phyloP scores from a whole-genome alignment of 1,140 invertebrate species.

The honey bee (Apis mellifera) region DNA sequence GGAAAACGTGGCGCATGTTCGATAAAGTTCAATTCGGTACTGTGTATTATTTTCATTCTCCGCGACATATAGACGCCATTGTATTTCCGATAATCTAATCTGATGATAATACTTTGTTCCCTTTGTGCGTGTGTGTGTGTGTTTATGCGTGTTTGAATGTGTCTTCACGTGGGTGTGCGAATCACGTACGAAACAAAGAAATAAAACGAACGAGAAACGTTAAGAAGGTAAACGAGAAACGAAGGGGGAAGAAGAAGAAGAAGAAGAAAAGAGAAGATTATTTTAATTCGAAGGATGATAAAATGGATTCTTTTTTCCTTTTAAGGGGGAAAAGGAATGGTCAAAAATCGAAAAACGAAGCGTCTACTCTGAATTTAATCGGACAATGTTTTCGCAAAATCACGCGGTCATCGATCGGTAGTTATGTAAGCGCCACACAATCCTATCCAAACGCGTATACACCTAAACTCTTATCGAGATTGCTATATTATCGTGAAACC shows the following conservation, averaged over 20 bases:
- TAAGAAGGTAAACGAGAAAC: too few species aligned
- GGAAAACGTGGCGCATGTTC: not conserved
- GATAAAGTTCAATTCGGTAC: conserved; percentile 12
- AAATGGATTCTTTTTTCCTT: not conserved
- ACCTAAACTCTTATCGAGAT: conserved; percentile 1
- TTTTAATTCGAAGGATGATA: not conserved
- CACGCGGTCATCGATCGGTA: conserved; percentile 16
- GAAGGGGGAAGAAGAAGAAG: not conserved
- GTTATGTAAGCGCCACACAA: conserved; percentile 18
- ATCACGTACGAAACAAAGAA: conserved; percentile 5
- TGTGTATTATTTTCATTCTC: conserved; percentile 45
- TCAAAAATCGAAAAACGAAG: too few species aligned
- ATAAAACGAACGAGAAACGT: not conserved
- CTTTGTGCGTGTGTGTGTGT: not conserved
- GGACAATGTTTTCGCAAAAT: not conserved
- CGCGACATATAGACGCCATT: conserved; percentile 69
- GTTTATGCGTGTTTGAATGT: not conserved
- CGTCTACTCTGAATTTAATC: not conserved
- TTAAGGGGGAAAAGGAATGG: not conserved
- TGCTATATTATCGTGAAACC: not conserved
- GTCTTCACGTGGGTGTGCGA: conserved; percentile 19
- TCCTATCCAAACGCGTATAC: not conserved
- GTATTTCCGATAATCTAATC: conserved; percentile 74
- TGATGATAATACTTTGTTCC: conserved; percentile 59
- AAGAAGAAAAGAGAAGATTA: not conserved